phyloP scores from a whole-genome alignment of 2,888 invertebrate species.

The Geophilus truncorum region DNA sequence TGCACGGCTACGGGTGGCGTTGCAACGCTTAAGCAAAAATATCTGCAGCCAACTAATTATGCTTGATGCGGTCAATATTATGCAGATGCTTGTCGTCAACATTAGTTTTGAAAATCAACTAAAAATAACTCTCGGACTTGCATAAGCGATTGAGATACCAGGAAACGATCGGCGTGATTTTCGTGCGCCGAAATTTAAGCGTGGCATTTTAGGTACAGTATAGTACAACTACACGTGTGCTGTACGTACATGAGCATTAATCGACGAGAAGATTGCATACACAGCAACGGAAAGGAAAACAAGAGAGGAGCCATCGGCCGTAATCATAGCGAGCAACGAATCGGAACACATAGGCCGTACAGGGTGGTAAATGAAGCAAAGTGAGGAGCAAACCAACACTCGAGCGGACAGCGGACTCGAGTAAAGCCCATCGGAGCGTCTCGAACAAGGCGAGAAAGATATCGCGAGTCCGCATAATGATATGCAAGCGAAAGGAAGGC shows the following conservation, averaged over 20 bases:
- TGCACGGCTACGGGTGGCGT: background rate
- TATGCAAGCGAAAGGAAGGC: constrained; percentile 30
- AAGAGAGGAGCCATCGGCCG: background rate
- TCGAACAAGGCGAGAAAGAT: constrained; percentile 8
- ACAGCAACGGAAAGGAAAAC: background rate
- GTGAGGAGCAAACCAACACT: background rate
- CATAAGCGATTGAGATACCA: background rate
- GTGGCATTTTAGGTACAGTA: background rate
- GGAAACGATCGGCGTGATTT: background rate
- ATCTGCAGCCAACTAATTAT: constrained; percentile 20
- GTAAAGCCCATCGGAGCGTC: constrained; percentile 18
- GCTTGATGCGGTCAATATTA: constrained; percentile 25
- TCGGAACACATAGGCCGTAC: constrained; percentile 13
- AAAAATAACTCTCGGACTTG: background rate
- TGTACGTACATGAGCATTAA: background rate
- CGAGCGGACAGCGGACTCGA: background rate
- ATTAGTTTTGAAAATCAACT: background rate
- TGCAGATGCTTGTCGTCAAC: constrained; percentile 13
- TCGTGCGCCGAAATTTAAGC: background rate
- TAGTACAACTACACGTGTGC: background rate
- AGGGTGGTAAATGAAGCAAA: constrained; percentile 17
- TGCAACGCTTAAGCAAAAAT: background rate
- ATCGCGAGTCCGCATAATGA: constrained; percentile 32
- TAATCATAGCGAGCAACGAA: constrained; percentile 25
- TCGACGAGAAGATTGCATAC: background rate